These are phyloP conservation scores for Pluvianellus socialis DNA, from an alignment of 2,113 vertebrate genomes.

Conservation along the genomic window DNA sequence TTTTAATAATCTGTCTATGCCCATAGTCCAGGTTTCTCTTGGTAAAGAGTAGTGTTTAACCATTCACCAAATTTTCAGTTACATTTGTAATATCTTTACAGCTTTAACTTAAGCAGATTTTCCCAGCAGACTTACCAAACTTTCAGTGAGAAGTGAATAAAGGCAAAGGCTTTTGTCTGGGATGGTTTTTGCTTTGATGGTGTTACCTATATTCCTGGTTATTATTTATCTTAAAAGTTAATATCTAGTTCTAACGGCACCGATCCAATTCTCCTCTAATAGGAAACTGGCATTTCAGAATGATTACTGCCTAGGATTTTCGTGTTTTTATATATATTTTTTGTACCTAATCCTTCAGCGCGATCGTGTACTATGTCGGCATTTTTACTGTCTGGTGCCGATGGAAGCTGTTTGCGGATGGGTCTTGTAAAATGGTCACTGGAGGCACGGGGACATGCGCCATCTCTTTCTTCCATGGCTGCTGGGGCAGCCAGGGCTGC, in stretches of 20 bases:
- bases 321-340: slow-evolving; percentile 30
- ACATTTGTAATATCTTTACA: not conserved
- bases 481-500: not conserved
- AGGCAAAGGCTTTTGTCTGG: not conserved
- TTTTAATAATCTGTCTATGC: not conserved
- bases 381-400: not conserved
- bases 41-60: not conserved
- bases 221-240: slow-evolving; percentile 71
- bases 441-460: not conserved
- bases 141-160: not conserved
- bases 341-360: not conserved
- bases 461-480: not conserved
- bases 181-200: not conserved
- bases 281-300: slow-evolving; percentile 59
- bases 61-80: not conserved
- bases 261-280: slow-evolving; percentile 44
- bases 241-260: slow-evolving; percentile 59
- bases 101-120: not conserved
- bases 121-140: not conserved
- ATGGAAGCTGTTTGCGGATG: not conserved
- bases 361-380: not conserved
- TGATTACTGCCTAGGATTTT: slow-evolving; percentile 23
- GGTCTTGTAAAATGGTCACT: not conserved
- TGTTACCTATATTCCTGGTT: slow-evolving; percentile 39
- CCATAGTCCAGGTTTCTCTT: not conserved